A percentile compares a stretch with the other conserved stretches of the same genome.
These are phyloP conservation scores for Champsocephalus esox DNA, from an alignment of 2,797 vertebrate genomes.

Conservation along the genomic window DNA sequence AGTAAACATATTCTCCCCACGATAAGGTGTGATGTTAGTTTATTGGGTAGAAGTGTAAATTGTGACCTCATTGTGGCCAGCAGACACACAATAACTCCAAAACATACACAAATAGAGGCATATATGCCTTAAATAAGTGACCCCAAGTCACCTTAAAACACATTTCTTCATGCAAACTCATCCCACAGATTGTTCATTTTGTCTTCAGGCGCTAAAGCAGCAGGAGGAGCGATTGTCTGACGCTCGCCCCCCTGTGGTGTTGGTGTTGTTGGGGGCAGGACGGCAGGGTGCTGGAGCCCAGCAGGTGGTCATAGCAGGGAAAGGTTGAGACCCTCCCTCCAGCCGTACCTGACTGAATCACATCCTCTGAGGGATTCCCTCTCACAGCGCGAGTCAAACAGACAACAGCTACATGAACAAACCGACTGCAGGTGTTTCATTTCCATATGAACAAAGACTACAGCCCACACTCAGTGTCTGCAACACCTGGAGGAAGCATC, in stretches of 20 bases:
- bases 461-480: not conserved
- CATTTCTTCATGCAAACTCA: not conserved
- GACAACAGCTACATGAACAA: not conserved
- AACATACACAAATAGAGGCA: too few relatives aligned
- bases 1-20: too few relatives aligned
- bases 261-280: not conserved
- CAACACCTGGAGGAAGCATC: not conserved
- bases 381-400: conserved; percentile 1
- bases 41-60: too few relatives aligned
- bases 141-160: not conserved
- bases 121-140: not conserved
- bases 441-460: conserved; percentile 42
- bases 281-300: conserved; percentile 10
- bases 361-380: conserved; percentile 30
- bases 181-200: not conserved
- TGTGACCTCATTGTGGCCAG: too few relatives aligned
- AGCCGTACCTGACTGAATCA: conserved; percentile 3
- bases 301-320: conserved; percentile 30
- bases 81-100: too few relatives aligned
- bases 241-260: conserved; percentile 13
- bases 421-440: conserved; percentile 4
- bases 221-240: conserved; percentile 4
- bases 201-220: conserved; percentile 16
- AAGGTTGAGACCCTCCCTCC: conserved; percentile 19
- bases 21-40: too few relatives aligned